These are phyloP conservation scores for Labia minor DNA, from an alignment of 2,888 invertebrate species.

Conservation along the genomic window DNA sequence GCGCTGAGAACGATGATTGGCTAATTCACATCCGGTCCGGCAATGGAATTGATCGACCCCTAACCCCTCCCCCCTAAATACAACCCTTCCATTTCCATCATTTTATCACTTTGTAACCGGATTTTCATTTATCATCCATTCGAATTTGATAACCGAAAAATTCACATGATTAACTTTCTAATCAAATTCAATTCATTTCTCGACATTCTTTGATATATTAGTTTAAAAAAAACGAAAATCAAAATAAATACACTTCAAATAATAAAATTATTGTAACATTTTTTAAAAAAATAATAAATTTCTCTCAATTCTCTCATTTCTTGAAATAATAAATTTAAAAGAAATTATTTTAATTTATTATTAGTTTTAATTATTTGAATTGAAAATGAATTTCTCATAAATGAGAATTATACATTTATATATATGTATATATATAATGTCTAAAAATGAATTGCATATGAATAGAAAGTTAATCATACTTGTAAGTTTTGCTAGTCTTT, in stretches of 20 bases:
- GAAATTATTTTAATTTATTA: no score
- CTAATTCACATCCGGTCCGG: not conserved
- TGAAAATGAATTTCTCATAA: no score
- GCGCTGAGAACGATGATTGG: not conserved
- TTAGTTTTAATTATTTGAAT: no score
- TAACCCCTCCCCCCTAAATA: not conserved
- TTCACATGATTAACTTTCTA: not conserved
- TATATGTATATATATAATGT: no score
- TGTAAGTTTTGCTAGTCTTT: no score
- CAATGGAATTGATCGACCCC: conserved; percentile 1
- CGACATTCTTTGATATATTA: no score
- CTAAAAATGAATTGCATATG: no score
- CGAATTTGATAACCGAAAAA: not conserved
- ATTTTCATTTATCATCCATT: not conserved
- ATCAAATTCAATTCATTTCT: no score
- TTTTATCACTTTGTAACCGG: conserved; percentile 13
- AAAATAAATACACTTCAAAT: not conserved
- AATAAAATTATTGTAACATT: not conserved
- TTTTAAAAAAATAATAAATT: not conserved
- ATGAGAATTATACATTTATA: no score
- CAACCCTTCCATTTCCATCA: not conserved
- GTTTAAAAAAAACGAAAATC: not conserved
- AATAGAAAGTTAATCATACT: no score
- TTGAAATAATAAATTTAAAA: no score
- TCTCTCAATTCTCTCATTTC: no score